A percentile compares a stretch with the other conserved stretches of the same genome.
phyloP scores from a whole-genome alignment of 37 sponge, comb jelly and placozoan species.

The Ianthella basta region DNA sequence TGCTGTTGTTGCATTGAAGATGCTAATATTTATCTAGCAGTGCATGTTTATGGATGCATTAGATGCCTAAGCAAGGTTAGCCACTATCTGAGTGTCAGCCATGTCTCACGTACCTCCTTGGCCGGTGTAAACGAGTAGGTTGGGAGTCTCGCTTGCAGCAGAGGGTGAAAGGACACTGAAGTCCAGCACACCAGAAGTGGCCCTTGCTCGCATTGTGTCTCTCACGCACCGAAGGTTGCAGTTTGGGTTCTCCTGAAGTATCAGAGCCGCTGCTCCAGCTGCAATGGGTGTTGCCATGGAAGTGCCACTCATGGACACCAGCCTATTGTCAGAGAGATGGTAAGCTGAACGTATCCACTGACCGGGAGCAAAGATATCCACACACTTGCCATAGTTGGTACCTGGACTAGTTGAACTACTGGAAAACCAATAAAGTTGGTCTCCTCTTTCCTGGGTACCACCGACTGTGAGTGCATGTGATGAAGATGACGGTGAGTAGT shows the following conservation, averaged over 20 bases:
- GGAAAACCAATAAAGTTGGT: neutral
- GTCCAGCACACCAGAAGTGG: conserved; percentile 29
- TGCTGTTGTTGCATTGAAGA: too few relatives aligned
- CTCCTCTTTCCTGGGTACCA: neutral
- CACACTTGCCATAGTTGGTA: conserved; percentile 31
- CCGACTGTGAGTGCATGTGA: conserved; percentile 21
- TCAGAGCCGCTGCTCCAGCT: conserved; percentile 58
- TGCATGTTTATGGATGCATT: too few relatives aligned
- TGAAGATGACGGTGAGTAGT: conserved; percentile 5
- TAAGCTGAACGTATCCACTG: neutral
- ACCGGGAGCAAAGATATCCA: conserved; percentile 31
- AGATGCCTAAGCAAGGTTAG: too few relatives aligned
- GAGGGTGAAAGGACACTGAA: conserved; percentile 19
- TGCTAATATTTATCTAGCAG: too few relatives aligned
- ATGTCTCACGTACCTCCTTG: neutral
- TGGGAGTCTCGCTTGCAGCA: neutral
- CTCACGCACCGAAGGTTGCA: conserved; percentile 45
- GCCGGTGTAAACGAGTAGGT: neutral
- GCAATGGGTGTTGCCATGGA: conserved; percentile 75
- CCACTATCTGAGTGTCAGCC: too few relatives aligned
- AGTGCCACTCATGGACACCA: conserved; percentile 56
- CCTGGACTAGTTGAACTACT: neutral
- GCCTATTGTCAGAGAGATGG: neutral
- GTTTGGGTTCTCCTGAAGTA: conserved; percentile 34
- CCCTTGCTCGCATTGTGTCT: conserved; percentile 31